Percentiles rank a stretch among this genome's conserved stretches.
Conservation (phyloP, 2,113 vertebrate genomes). For the Jacana jacana region DNA sequence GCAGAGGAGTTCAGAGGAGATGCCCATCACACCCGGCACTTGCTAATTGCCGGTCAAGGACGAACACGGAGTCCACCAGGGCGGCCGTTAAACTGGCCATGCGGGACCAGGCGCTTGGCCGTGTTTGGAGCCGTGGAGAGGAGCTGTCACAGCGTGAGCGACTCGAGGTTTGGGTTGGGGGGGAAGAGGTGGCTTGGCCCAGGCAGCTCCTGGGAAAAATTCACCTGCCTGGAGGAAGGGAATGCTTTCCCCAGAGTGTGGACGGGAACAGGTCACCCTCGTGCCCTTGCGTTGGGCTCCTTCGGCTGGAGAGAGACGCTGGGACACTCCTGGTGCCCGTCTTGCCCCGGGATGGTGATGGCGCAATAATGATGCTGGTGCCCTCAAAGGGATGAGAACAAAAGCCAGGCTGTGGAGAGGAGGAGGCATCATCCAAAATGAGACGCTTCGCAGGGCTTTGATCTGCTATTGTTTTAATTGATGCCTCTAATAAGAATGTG, state of each 20-base stretch:
- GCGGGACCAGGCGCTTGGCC: not conserved
- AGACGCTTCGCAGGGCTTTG: not conserved
- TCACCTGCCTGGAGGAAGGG: not conserved
- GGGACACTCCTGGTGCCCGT: fast-evolving
- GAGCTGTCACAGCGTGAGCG: fast-evolving
- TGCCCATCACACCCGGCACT: not conserved
- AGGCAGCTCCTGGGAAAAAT: not conserved
- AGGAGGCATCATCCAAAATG: not conserved
- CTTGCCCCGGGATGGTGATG: not conserved
- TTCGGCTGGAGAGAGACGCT: not conserved
- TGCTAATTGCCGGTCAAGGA: slow-evolving; percentile 24
- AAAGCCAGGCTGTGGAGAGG: not conserved
- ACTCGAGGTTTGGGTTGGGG: not conserved
- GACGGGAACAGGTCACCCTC: fast-evolving
- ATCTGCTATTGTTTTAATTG: slow-evolving; percentile 58
- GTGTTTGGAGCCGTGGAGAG: not conserved
- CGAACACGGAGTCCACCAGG: not conserved
- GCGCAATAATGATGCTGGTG: not conserved
- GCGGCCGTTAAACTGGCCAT: not conserved
- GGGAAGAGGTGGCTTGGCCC: fast-evolving
- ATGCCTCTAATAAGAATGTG: not conserved
- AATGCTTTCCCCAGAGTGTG: fast-evolving
- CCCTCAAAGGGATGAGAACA: not conserved
- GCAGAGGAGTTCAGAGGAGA: not conserved
- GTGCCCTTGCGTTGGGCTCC: fast-evolving